Percentiles rank a stretch among this genome's conserved stretches.
These are phyloP conservation scores for Bombus sibiricus DNA, from an alignment of 1,140 invertebrate genomes.

Conservation along the genomic window DNA sequence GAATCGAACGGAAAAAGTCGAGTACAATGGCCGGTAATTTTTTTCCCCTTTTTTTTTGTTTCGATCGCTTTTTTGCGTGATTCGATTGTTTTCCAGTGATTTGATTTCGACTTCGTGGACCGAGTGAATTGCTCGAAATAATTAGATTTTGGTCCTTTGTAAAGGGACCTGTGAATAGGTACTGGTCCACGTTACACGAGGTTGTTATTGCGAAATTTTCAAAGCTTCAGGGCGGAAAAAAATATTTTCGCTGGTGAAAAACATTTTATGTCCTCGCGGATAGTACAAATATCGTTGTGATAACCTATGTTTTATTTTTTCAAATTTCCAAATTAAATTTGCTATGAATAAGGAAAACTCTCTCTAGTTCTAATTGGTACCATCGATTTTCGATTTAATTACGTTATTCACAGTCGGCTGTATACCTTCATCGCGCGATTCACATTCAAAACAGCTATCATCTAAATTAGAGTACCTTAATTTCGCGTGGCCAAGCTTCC, in stretches of 20 bases:
- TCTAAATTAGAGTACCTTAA: no score
- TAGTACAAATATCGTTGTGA: background rate
- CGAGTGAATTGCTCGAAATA: slow-evolving; percentile 8
- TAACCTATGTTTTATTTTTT: background rate
- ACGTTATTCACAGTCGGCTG: no score
- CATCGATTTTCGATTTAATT: no score
- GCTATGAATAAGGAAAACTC: no score
- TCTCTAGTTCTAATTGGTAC: no score
- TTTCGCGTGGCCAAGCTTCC: no score
- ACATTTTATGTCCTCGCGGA: background rate
- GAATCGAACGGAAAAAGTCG: slow-evolving; percentile 7
- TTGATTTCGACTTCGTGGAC: background rate
- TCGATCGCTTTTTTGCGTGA: background rate
- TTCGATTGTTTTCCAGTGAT: slow-evolving; percentile 15
- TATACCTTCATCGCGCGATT: no score
- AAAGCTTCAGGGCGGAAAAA: background rate
- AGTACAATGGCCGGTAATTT: background rate
- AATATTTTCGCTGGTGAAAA: background rate
- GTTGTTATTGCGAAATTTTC: slow-evolving; percentile 4
- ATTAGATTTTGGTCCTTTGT: slow-evolving; percentile 9
- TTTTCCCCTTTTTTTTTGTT: background rate
- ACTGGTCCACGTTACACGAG: background rate
- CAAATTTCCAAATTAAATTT: no score
- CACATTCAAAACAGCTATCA: no score
- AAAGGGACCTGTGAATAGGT: background rate